Conservation (phyloP, 2,797 vertebrate species). For the Neopelma chrysocephalum region DNA sequence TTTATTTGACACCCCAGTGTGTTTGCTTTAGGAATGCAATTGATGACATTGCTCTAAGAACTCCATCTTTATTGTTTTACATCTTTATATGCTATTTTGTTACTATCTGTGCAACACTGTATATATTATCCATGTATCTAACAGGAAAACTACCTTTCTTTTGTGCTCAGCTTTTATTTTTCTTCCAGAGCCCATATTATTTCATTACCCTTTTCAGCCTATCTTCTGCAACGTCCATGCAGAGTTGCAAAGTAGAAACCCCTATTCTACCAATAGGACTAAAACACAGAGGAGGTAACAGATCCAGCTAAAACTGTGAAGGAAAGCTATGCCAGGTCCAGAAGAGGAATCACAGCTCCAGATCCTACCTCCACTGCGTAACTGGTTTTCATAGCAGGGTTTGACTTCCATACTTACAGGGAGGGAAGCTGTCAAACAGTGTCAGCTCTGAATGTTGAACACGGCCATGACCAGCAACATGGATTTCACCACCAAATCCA, state of each 20-base stretch:
- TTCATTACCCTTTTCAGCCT: not conserved
- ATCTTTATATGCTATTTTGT: not conserved
- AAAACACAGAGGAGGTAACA: not conserved
- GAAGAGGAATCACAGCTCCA: not conserved
- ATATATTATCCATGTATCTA: not conserved
- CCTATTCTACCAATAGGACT: not conserved
- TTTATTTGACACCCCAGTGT: not conserved
- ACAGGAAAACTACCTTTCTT: not conserved
- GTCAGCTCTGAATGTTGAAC: not conserved
- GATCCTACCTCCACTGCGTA: not conserved
- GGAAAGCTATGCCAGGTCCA: not conserved
- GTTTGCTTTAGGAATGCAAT: not conserved
- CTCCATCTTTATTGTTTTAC: not conserved
- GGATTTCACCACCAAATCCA: not conserved
- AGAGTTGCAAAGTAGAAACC: not conserved
- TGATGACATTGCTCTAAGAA: not conserved
- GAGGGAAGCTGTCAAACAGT: not conserved
- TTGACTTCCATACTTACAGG: not conserved
- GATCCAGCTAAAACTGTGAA: not conserved
- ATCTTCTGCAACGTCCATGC: not conserved
- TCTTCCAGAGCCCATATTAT: not conserved
- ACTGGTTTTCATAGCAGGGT: not conserved
- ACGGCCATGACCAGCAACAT: accelerated
- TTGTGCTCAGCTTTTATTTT: not conserved
- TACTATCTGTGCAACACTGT: not conserved